These are phyloP conservation scores for Batillaria attramentaria DNA, from an alignment of 1,140 invertebrate genomes.

Conservation along the genomic window DNA sequence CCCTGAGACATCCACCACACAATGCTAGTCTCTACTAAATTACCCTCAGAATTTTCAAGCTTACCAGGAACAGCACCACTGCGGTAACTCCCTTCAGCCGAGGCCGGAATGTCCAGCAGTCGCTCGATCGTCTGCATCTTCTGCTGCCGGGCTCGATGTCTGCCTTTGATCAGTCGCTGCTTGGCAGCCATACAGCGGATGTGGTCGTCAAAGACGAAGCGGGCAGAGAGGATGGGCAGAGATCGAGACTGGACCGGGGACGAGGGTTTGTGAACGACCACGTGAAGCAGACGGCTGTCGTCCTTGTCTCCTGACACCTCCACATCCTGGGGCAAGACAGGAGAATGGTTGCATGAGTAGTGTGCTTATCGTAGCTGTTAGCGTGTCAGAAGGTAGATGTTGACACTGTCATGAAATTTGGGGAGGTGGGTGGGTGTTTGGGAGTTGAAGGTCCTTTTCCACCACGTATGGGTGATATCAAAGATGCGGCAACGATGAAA, in stretches of 20 bases:
- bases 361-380: no score
- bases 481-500: no score
- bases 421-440: no score
- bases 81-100: conserved; percentile 37
- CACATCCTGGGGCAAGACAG: conserved; percentile 75
- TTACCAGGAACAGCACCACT: conserved; percentile 59
- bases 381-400: neutral
- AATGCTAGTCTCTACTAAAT: neutral
- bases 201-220: conserved; percentile 98
- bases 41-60: neutral
- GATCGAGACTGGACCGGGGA: conserved; percentile 61
- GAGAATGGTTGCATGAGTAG: neutral
- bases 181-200: conserved; percentile 96
- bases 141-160: conserved; percentile 86
- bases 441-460: no score
- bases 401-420: neutral
- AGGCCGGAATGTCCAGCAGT: conserved; percentile 84
- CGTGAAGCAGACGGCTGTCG: conserved; percentile 94
- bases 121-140: conserved; percentile 93
- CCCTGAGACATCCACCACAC: neutral
- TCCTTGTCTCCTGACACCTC: conserved; percentile 92
- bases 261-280: conserved; percentile 90
- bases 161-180: conserved; percentile 85
- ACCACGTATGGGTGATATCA: no score
- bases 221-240: conserved; percentile 85